These are phyloP conservation scores for Lobophora halterata DNA, from an alignment of 2,888 invertebrate species.

Conservation along the genomic window DNA sequence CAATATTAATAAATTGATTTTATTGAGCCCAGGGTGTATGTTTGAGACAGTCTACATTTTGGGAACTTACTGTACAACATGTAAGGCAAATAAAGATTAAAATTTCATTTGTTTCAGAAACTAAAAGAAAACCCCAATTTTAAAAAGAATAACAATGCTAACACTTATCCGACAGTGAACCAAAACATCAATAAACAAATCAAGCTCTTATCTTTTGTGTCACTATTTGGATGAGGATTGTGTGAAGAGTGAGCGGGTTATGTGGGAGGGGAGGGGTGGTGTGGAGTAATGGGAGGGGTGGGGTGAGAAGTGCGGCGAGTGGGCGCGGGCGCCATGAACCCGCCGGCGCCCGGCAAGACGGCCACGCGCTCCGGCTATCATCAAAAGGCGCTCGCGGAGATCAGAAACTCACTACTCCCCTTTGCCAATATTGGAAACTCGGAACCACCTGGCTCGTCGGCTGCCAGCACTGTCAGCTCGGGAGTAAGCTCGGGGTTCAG, in stretches of 20 bases:
- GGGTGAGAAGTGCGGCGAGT: conserved; percentile 78
- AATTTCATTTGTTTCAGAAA: conserved; percentile 12
- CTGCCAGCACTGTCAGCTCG: conserved; percentile 86
- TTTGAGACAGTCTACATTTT: too few relatives aligned
- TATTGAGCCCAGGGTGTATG: too few relatives aligned
- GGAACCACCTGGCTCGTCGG: conserved; percentile 86
- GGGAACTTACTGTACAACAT: too few relatives aligned
- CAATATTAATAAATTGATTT: too few relatives aligned
- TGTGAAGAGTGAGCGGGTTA: conserved; percentile 50
- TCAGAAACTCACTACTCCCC: conserved; percentile 89
- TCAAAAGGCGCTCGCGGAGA: conserved; percentile 93
- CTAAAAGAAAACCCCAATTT: neutral
- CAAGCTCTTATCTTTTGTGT: conserved; percentile 14
- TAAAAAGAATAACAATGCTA: conserved; percentile 20
- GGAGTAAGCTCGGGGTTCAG: conserved; percentile 82
- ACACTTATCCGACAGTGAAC: conserved; percentile 28
- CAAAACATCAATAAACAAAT: conserved; percentile 20
- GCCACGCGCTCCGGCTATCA: conserved; percentile 90
- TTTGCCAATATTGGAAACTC: conserved; percentile 85
- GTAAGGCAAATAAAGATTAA: too few relatives aligned
- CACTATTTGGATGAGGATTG: conserved; percentile 41
- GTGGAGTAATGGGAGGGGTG: conserved; percentile 75
- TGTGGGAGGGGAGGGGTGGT: conserved; percentile 54
- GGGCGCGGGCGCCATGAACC: conserved; percentile 83
- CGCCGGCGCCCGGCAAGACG: conserved; percentile 82